phyloP scores from a whole-genome alignment of 2,797 vertebrate species.

The Erpetoichthys calabaricus region DNA sequence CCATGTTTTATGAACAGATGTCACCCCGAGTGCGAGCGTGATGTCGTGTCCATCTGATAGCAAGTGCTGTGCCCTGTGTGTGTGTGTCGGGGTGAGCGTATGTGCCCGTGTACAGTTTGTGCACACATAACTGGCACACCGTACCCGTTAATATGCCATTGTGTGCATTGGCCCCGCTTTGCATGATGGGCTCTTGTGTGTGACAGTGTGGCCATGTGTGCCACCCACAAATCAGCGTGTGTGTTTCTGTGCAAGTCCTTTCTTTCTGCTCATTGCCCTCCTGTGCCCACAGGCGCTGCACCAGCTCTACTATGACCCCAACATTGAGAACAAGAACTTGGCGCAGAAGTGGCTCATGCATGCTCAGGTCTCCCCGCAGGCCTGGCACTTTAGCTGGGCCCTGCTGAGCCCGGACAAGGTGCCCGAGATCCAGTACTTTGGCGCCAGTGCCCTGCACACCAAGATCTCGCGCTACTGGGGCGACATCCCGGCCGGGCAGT shows the following conservation, averaged over 20 bases:
- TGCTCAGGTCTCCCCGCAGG: slow-evolving; percentile 93
- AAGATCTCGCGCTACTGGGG: slow-evolving; percentile 98
- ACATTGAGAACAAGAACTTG: slow-evolving; percentile 98
- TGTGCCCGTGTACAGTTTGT: too few relatives aligned
- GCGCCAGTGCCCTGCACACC: slow-evolving; percentile 89
- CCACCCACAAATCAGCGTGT: not conserved
- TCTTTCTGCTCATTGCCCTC: slow-evolving; percentile 4
- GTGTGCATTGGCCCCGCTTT: slow-evolving; percentile 4
- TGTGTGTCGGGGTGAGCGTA: too few relatives aligned
- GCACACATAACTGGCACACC: too few relatives aligned
- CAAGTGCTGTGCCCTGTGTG: too few relatives aligned
- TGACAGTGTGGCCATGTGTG: not conserved
- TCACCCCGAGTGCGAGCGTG: too few relatives aligned
- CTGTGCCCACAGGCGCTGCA: slow-evolving; percentile 71
- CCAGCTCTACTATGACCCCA: slow-evolving; percentile 95
- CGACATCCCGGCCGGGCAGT: slow-evolving; percentile 90
- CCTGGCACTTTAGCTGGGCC: slow-evolving; percentile 97
- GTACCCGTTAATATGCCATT: too few relatives aligned
- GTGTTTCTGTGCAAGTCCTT: not conserved
- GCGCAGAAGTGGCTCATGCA: slow-evolving; percentile 99
- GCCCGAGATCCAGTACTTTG: slow-evolving; percentile 97
- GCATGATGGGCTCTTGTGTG: not conserved
- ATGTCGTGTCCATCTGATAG: too few relatives aligned
- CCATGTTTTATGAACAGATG: too few relatives aligned
- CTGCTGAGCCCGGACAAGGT: slow-evolving; percentile 90